These are phyloP conservation scores for Pogonophryne albipinna DNA, from an alignment of 2,797 vertebrate genomes.

Conservation along the genomic window DNA sequence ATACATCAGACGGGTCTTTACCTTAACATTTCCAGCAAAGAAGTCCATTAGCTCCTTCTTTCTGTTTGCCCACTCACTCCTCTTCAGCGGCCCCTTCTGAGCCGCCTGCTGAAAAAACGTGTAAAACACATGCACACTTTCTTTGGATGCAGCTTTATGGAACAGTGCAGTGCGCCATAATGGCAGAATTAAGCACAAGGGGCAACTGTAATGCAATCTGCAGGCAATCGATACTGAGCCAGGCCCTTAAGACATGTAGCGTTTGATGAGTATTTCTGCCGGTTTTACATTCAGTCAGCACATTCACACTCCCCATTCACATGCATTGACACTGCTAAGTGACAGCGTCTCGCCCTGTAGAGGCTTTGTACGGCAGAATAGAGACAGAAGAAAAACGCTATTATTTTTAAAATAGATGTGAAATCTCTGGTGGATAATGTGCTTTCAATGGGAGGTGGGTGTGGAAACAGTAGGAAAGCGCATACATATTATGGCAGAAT, in stretches of 20 bases:
- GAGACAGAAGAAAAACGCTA: slow-evolving; percentile 73
- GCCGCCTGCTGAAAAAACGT: slow-evolving; percentile 73
- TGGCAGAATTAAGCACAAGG: slow-evolving; percentile 80
- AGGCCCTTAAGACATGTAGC: slow-evolving; percentile 84
- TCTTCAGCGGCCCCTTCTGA: slow-evolving; percentile 65
- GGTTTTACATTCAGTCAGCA: slow-evolving; percentile 84
- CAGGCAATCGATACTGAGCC: slow-evolving; percentile 82
- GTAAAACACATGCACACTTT: slow-evolving; percentile 63
- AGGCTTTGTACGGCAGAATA: slow-evolving; percentile 73
- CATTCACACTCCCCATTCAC: slow-evolving; percentile 78
- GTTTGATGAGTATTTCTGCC: slow-evolving; percentile 81
- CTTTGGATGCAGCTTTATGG: slow-evolving; percentile 65
- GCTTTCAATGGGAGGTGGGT: slow-evolving; percentile 81
- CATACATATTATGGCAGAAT: slow-evolving; percentile 73
- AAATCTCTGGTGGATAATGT: slow-evolving; percentile 83
- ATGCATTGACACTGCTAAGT: slow-evolving; percentile 82
- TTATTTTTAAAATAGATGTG: slow-evolving; percentile 84
- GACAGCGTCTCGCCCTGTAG: slow-evolving; percentile 78
- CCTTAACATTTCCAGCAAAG: slow-evolving; percentile 78
- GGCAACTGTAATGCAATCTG: slow-evolving; percentile 84
- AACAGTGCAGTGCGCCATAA: slow-evolving; percentile 72
- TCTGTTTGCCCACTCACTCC: slow-evolving; percentile 77
- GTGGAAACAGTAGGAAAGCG: slow-evolving; percentile 78
- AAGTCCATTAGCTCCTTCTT: slow-evolving; percentile 77
- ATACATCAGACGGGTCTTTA: slow-evolving; percentile 54